Base-by-base conservation (phyloP, 92 coral and sea anemone genomes). In the Epizoanthus rinbou region DNA sequence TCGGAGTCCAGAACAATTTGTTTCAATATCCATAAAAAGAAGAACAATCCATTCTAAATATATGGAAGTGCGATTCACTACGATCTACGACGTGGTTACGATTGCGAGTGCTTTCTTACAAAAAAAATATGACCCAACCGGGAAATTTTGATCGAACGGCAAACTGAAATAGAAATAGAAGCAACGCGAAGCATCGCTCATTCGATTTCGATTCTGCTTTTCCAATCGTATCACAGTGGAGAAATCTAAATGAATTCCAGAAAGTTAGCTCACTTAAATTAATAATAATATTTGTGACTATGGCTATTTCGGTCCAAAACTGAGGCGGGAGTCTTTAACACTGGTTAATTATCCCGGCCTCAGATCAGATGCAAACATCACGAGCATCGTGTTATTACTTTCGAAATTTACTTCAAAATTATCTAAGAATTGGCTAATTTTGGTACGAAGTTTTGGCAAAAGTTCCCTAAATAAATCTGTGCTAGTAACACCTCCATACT, bases 291-390 rank as follows among this genome's bases (percentile, higher is more conserved):
- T 60, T 78, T 69, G 39, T 78, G 25, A 78, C 19, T 39, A 41
- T 22, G 5, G n/a, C 59, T 39, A 78, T 78, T 78, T 78, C 57
- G 47, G 82, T 56, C 69, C 5, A 78, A 78, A 63, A 62, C 59
- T 60, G 57, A 60, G 69, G 54, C 54, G 82, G 71, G 71, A 62
- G 82, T 60, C 70, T 62, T 78, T 41, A 76, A 76, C 54, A 58
- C 33, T 4, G 41, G 17, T 15, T 76, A 58, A 59, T 78, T 39
- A 62, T 62, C 71, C 37, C 47, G 19, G 71, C 82, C 82, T 78
- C 82, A 78, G 82, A 70, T 35, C 82, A 75, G 69, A 52, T 76
- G 18, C 47, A 47, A 47, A 47, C 82, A 62, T 78, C 43, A 64
- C 24, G 28, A 50, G 10, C n/a, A 65, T 65, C n/a, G 13, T 78